Conservation (phyloP, 2,888 invertebrate genomes). For the Abrostola tripartita region DNA sequence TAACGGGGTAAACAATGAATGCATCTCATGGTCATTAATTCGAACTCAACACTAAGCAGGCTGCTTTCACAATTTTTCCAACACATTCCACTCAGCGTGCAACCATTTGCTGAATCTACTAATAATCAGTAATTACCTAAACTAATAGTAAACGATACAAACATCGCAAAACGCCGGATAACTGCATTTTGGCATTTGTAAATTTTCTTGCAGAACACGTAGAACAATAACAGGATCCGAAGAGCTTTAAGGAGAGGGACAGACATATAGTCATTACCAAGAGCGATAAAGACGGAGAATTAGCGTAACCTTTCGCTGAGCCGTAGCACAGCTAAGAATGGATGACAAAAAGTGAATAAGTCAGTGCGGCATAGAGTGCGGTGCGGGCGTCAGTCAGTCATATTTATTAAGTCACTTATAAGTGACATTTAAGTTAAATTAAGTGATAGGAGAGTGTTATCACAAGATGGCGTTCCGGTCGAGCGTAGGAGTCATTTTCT, state of each 20-base stretch:
- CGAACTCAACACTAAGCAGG: constrained; percentile 1
- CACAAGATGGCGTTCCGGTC: constrained; percentile 82
- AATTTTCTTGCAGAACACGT: constrained; percentile 83
- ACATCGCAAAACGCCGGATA: constrained; percentile 48
- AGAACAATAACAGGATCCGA: constrained; percentile 83
- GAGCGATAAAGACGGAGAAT: constrained; percentile 69
- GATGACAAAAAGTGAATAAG: constrained; percentile 82
- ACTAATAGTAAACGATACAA: constrained; percentile 7
- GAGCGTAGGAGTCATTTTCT: constrained; percentile 71
- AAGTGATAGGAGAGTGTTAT: constrained; percentile 69
- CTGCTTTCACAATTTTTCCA: constrained; percentile 24
- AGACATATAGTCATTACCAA: constrained; percentile 56
- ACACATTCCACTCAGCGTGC: constrained; percentile 28
- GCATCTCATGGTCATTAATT: constrained; percentile 4
- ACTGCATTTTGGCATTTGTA: constrained; percentile 61
- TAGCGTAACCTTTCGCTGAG: constrained; percentile 83
- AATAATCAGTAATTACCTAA: constrained; percentile 33
- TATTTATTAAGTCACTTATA: constrained; percentile 70
- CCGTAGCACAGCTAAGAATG: constrained; percentile 78
- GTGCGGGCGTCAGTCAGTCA: constrained; percentile 75
- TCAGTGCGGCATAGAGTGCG: constrained; percentile 83
- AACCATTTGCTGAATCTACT: constrained; percentile 23
- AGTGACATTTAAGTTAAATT: constrained; percentile 77
- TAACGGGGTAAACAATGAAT: background rate
- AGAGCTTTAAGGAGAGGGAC: constrained; percentile 62